phyloP scores from a whole-genome alignment of 2,113 vertebrate genomes.

The Pelodiscus sinensis region DNA sequence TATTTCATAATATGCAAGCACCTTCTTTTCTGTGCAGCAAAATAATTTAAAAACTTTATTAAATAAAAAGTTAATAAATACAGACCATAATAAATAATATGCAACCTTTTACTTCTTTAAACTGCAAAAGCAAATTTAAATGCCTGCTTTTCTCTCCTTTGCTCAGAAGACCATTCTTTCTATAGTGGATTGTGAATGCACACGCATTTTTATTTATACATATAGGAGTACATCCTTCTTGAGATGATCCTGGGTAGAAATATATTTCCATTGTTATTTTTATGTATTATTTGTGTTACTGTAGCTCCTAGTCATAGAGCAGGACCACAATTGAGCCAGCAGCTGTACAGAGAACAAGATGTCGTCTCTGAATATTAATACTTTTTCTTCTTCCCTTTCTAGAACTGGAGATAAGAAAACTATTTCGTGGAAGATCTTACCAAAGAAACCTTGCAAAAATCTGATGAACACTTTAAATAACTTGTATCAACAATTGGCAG shows the following conservation, averaged over 20 bases:
- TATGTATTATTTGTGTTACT: background rate
- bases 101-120: background rate
- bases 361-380: background rate
- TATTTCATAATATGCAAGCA: background rate
- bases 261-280: background rate
- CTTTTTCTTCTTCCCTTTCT: constrained; percentile 54
- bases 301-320: background rate
- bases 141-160: background rate
- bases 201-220: background rate
- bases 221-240: background rate
- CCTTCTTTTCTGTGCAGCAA: background rate
- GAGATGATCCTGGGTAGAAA: background rate
- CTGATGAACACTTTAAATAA: constrained; percentile 92
- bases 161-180: background rate
- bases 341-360: background rate
- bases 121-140: background rate
- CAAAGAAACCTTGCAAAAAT: constrained; percentile 97
- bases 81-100: background rate
- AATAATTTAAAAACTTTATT: background rate
- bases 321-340: background rate
- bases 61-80: background rate
- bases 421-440: constrained; percentile 94
- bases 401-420: constrained; percentile 95
- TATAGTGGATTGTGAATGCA: background rate
- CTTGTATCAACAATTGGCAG: constrained; percentile 91